Evolutionary conservation across 1,140 invertebrate species (phyloP).

Genomic region (Holotrichia oblita): DNA sequence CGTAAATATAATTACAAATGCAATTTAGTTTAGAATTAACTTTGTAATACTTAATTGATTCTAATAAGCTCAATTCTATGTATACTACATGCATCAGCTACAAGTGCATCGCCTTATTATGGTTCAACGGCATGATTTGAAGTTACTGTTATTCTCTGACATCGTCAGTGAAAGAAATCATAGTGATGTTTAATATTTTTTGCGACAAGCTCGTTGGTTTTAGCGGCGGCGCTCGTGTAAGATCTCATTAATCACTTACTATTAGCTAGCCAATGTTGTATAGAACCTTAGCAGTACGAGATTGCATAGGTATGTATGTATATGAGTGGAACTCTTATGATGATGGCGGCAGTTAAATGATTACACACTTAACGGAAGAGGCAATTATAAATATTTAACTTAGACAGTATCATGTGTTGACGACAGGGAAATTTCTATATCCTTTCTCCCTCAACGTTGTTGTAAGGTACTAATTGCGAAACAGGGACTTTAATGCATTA

Average conservation of each 20-base stretch:
- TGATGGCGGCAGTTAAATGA: constrained; percentile 1
- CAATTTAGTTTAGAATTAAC: no score
- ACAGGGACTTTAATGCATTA: background rate
- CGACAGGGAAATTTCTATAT: constrained; percentile 16
- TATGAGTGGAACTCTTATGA: constrained; percentile 17
- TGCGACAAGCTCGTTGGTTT: background rate
- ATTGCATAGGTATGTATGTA: background rate
- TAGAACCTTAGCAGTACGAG: background rate
- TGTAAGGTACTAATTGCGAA: constrained; percentile 17
- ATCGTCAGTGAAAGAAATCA: background rate
- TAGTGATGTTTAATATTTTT: background rate
- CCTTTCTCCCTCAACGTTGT: background rate
- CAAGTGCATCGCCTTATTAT: no score
- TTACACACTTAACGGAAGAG: constrained; percentile 24
- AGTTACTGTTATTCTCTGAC: background rate
- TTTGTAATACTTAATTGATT: no score
- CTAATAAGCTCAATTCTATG: no score
- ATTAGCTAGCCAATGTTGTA: background rate
- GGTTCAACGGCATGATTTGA: no score
- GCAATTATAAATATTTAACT: constrained; percentile 27
- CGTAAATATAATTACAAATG: no score
- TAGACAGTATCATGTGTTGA: constrained; percentile 17
- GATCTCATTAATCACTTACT: background rate
- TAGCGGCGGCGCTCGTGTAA: background rate
- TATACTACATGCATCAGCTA: no score